phyloP scores from a whole-genome alignment of 2,888 invertebrate genomes.

The Malacosoma neustria region DNA sequence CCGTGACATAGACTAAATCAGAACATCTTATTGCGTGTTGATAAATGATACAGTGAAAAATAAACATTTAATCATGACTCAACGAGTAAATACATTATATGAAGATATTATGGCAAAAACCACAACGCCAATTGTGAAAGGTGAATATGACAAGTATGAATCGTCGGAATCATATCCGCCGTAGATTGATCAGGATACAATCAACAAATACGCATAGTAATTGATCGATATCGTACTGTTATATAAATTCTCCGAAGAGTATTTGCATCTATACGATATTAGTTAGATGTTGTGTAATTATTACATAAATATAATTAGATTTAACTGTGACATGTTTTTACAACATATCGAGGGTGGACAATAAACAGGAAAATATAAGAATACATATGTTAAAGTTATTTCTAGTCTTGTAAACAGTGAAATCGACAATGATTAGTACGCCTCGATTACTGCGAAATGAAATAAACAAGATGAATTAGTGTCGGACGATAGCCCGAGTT shows the following conservation, averaged over 20 bases:
- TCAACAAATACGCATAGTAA: slow-evolving; percentile 29
- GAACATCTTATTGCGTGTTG: too few species aligned
- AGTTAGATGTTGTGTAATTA: slow-evolving; percentile 27
- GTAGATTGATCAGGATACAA: slow-evolving; percentile 46
- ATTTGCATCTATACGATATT: too few species aligned
- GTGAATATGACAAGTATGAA: slow-evolving; percentile 29
- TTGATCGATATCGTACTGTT: slow-evolving; percentile 32
- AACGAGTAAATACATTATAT: not conserved
- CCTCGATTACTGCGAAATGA: slow-evolving; percentile 47
- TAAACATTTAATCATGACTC: not conserved
- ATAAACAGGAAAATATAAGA: slow-evolving; percentile 8
- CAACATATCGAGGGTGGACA: slow-evolving; percentile 2
- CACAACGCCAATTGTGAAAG: slow-evolving; percentile 11
- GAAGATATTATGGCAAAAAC: slow-evolving; percentile 5
- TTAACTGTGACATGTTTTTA: slow-evolving; percentile 11
- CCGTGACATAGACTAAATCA: too few species aligned
- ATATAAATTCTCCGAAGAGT: slow-evolving; percentile 16
- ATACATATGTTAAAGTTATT: too few species aligned
- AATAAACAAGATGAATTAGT: slow-evolving; percentile 65
- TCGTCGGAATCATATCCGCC: slow-evolving; percentile 30
- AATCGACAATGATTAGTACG: slow-evolving; percentile 37
- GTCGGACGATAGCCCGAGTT: slow-evolving; percentile 48
- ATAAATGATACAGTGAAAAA: too few species aligned
- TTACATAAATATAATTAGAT: slow-evolving; percentile 17
- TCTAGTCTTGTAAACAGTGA: slow-evolving; percentile 31